Percentiles rank a stretch among this genome's conserved stretches.
phyloP scores from a whole-genome alignment of 2,113 vertebrate species.

The Donacobius atricapilla region DNA sequence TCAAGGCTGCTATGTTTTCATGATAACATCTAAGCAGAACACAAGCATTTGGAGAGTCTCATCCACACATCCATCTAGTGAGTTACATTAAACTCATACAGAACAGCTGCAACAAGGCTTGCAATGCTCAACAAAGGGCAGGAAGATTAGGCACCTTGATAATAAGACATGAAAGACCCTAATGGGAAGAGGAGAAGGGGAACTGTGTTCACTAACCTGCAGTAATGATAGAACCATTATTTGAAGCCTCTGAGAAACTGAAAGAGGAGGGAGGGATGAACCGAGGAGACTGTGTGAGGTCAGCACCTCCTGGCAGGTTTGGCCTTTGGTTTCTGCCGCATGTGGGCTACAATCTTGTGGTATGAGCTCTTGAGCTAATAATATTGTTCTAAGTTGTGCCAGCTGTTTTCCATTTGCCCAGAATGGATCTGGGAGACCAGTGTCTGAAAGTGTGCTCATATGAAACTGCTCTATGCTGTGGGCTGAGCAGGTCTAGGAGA shows the following conservation, averaged over 20 bases:
- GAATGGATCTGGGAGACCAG: conserved; percentile 25
- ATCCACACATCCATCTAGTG: conserved; percentile 36
- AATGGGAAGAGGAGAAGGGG: neutral
- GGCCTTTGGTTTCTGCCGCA: conserved; percentile 24
- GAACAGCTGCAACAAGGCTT: conserved; percentile 54
- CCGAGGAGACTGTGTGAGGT: neutral
- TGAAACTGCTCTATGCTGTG: neutral
- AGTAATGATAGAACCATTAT: neutral
- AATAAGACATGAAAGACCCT: conserved; percentile 48
- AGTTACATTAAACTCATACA: conserved; percentile 50
- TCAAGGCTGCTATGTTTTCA: conserved; percentile 62
- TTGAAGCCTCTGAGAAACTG: neutral
- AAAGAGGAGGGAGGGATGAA: neutral
- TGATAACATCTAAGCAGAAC: conserved; percentile 57
- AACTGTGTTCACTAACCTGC: neutral
- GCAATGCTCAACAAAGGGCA: conserved; percentile 50
- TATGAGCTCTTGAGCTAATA: neutral
- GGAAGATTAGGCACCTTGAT: conserved; percentile 49
- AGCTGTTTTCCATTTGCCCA: conserved; percentile 45
- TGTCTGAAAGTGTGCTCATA: neutral
- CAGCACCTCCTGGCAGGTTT: neutral
- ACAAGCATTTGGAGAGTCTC: conserved; percentile 48
- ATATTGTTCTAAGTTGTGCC: neutral
- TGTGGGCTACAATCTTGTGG: neutral
- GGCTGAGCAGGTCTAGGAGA: neutral